Percentiles rank a stretch among this genome's conserved stretches.
These are phyloP conservation scores for Petaurus breviceps DNA, from an alignment of 2,113 vertebrate genomes.

Conservation along the genomic window DNA sequence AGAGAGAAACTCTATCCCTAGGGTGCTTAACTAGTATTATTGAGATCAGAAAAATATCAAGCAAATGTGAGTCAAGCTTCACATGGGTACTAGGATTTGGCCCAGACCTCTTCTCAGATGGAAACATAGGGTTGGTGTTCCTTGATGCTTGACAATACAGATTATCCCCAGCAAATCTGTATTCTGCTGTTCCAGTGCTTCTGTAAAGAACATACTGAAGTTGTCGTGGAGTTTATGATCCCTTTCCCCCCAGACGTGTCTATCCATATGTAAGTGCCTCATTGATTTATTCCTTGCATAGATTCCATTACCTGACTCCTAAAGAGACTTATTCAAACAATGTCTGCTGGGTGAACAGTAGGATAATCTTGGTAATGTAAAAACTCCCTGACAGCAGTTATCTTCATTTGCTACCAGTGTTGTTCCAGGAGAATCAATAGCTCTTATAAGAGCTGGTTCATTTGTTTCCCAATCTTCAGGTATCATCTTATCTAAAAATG, in stretches of 20 bases:
- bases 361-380: conserved; percentile 3
- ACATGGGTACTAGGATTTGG: not conserved
- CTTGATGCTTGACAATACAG: not conserved
- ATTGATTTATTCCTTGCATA: not conserved
- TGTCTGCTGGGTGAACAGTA: not conserved
- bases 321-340: conserved; percentile 8
- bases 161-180: not conserved
- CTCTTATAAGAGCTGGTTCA: not conserved
- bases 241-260: not conserved
- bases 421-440: not conserved
- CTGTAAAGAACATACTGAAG: not conserved
- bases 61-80: not conserved
- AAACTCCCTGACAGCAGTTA: not conserved
- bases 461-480: not conserved
- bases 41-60: not conserved
- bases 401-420: not conserved
- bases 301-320: not conserved
- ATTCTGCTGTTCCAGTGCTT: not conserved
- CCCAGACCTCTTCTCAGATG: not conserved
- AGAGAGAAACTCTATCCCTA: not conserved
- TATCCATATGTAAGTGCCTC: not conserved
- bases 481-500: not conserved
- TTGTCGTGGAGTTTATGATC: not conserved
- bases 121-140: not conserved
- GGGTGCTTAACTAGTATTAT: not conserved